Evolutionary conservation across 1,140 invertebrate species (phyloP).

Genomic region (Formica selysi): DNA sequence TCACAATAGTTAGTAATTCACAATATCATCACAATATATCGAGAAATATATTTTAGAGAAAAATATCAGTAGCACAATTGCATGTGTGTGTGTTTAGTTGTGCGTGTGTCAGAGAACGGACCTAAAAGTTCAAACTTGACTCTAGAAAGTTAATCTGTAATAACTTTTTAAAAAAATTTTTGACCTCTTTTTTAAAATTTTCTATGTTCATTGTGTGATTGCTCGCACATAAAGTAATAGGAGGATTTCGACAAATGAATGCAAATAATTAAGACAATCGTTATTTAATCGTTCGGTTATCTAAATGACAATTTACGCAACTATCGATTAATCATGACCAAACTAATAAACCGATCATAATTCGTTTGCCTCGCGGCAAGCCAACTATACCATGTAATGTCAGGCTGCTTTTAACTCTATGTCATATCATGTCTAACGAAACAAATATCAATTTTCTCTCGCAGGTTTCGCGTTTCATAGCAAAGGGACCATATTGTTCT

Average conservation of each 20-base stretch:
- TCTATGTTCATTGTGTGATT: neutral
- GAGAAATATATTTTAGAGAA: neutral
- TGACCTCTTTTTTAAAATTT: neutral
- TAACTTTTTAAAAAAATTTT: neutral
- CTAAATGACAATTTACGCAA: conserved; percentile 46
- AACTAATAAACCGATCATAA: conserved; percentile 43
- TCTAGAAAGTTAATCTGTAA: conserved; percentile 8
- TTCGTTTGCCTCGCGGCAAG: conserved; percentile 21
- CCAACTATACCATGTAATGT: neutral
- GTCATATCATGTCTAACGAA: neutral
- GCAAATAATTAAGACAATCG: conserved; percentile 31
- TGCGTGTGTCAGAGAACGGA: too few species aligned
- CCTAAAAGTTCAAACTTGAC: too few species aligned
- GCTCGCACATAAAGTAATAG: neutral
- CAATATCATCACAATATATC: neutral
- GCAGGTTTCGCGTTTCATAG: neutral
- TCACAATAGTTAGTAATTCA: neutral
- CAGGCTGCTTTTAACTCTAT: conserved; percentile 6
- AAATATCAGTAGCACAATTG: neutral
- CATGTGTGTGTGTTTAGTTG: neutral
- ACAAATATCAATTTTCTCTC: conserved; percentile 4
- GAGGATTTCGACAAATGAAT: neutral
- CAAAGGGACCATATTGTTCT: too few species aligned
- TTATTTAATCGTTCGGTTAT: conserved; percentile 37
- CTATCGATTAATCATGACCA: conserved; percentile 32